Percentiles rank a stretch among this genome's conserved stretches.
Conservation (phyloP, 2,888 invertebrate genomes). For the Copidosoma aretas region DNA sequence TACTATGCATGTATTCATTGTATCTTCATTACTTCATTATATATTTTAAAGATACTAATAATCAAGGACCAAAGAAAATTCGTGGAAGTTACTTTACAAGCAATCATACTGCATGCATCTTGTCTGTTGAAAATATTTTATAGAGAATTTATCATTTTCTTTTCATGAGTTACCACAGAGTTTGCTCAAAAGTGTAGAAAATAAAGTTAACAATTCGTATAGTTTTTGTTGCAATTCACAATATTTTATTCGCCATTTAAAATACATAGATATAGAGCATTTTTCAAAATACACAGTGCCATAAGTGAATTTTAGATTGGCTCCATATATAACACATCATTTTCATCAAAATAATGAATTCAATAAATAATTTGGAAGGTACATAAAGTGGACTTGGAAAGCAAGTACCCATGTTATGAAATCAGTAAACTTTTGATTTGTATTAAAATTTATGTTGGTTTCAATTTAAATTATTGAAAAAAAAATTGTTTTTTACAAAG, state of each 20-base stretch:
- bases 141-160: conserved; percentile 25
- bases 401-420: conserved; percentile 2
- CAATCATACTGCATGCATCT: conserved; percentile 40
- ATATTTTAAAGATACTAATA: conserved; percentile 33
- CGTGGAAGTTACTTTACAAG: conserved; percentile 49
- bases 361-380: too few relatives aligned
- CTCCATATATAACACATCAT: conserved; percentile 16
- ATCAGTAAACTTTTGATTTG: too few relatives aligned
- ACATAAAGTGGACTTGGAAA: neutral
- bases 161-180: conserved; percentile 39
- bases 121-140: conserved; percentile 32
- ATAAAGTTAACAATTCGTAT: conserved; percentile 25
- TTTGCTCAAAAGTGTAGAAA: conserved; percentile 14
- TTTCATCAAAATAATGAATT: conserved; percentile 8
- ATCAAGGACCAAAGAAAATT: conserved; percentile 60
- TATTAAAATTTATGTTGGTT: too few relatives aligned
- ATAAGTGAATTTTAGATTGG: conserved; percentile 35
- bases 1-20: neutral
- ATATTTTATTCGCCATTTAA: conserved; percentile 17
- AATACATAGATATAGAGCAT: conserved; percentile 26
- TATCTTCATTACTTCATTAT: conserved; percentile 5
- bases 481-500: conserved; percentile 15
- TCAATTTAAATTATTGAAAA: too few relatives aligned
- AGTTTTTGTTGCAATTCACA: conserved; percentile 9
- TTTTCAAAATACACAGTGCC: conserved; percentile 39